Percentiles rank a stretch among this genome's conserved stretches.
Conservation (phyloP, 1,140 invertebrate genomes). For the Laodelphax striatellus region DNA sequence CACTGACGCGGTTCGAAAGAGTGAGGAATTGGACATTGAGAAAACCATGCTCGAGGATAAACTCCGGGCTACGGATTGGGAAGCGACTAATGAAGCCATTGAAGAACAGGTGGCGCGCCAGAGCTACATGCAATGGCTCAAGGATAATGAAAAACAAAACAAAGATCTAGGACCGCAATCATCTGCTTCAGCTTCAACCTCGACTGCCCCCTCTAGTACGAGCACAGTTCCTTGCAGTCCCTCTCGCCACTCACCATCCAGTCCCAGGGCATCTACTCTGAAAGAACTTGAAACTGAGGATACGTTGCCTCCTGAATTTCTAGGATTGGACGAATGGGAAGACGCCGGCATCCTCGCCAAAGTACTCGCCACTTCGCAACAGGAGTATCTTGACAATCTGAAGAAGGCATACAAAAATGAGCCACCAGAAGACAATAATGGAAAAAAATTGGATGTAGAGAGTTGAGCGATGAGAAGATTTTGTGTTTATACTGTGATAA, state of each 20-base stretch:
- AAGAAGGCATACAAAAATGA: constrained; percentile 32
- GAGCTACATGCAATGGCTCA: constrained; percentile 79
- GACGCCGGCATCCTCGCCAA: constrained; percentile 56
- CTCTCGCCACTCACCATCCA: too few relatives aligned
- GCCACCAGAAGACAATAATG: too few relatives aligned
- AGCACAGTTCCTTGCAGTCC: too few relatives aligned
- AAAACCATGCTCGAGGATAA: constrained; percentile 92
- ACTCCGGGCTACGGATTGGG: constrained; percentile 83
- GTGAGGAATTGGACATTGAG: constrained; percentile 78
- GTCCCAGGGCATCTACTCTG: too few relatives aligned
- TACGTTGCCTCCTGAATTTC: constrained; percentile 48
- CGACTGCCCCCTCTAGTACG: too few relatives aligned
- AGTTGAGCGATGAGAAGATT: too few relatives aligned
- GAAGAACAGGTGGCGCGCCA: constrained; percentile 83
- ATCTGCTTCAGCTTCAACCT: too few relatives aligned
- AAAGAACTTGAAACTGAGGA: constrained; percentile 38
- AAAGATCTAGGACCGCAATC: constrained; percentile 30
- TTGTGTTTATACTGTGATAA: too few relatives aligned
- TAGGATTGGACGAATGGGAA: constrained; percentile 56
- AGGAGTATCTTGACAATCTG: constrained; percentile 60
- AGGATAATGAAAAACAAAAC: constrained; percentile 53
- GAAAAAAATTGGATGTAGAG: too few relatives aligned
- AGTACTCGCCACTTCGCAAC: constrained; percentile 61
- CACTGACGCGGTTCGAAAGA: constrained; percentile 65
- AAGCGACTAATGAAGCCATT: constrained; percentile 85